phyloP scores from a whole-genome alignment of 2,113 vertebrate genomes.

The Aythya baeri region DNA sequence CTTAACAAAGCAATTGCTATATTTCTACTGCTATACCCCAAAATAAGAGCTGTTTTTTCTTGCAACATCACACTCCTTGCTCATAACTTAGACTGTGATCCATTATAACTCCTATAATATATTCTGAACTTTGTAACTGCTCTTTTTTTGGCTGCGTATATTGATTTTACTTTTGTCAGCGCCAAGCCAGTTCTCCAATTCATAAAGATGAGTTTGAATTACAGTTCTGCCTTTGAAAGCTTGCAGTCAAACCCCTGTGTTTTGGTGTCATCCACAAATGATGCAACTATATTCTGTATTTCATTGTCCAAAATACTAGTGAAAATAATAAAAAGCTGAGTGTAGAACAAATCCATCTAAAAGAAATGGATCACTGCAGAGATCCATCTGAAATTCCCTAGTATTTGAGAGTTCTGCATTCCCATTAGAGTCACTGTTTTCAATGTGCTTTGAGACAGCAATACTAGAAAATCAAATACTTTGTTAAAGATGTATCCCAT shows the following conservation, averaged over 20 bases:
- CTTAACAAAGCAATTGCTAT: not conserved
- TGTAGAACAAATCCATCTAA: not conserved
- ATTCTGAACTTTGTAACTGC: not conserved
- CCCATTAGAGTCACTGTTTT: not conserved
- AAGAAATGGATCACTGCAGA: not conserved
- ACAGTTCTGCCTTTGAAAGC: not conserved
- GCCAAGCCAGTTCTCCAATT: not conserved
- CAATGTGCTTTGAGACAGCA: not conserved
- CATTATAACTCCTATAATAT: not conserved
- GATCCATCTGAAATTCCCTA: not conserved
- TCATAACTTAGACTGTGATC: not conserved
- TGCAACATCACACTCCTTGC: not conserved
- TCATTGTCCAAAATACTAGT: not conserved
- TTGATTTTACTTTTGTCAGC: slow-evolving; percentile 18
- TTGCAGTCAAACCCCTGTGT: not conserved
- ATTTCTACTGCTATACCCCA: not conserved
- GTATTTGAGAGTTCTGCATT: not conserved
- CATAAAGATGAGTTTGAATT: not conserved
- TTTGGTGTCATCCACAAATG: not conserved
- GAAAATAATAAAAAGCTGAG: not conserved
- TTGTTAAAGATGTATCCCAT: not conserved
- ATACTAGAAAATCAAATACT: not conserved
- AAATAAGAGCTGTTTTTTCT: not conserved
- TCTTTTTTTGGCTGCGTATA: not conserved
- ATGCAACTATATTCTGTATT: not conserved